Base-by-base conservation (phyloP, 2,797 vertebrate genomes). In the Galagoides demidoff region DNA sequence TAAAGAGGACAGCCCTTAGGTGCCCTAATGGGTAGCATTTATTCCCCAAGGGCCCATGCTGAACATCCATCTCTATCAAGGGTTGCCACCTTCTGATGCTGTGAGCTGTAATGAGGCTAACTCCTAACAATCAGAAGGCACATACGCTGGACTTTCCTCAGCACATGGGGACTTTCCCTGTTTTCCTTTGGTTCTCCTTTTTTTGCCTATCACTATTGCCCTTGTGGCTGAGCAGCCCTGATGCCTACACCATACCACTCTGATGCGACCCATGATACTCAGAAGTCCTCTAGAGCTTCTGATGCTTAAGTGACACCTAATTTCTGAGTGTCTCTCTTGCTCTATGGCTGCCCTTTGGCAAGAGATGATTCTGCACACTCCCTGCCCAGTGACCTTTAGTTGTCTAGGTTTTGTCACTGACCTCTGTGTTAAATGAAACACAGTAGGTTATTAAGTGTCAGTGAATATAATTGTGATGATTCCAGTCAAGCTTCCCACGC, bases 381-480 rank as follows among this genome's bases (percentile, higher is more conserved):
- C n/a, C 43, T 87, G 29, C 16, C 19, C 25, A 78, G 52, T 85
- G 31, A 82, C 57, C 79, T 27, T 13, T 88, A 83, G 76, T 34
- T 92, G 17, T 4, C 55, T 52, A 93, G 70, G 57, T 63, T 92
- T 27, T 90, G 64, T 11, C 61, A 85, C 31, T 27, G 74, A 85
- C 64, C 31, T 90, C 78, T 85, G 64, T 95, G 59, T 95, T 91
- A 91, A 89, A 90, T 87, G 66, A 91, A 55, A 61, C 52, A 82
- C 7, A 71, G 39, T 91, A 95, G 64, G 39, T 91, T 85, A 63
- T 22, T 22, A 73, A 61, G 70, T 77, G 23, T 94, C 64, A 88
- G 37, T 76, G 19, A 93, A 83, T 81, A 59, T n/a, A 66, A 91
- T n/a, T 89, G 61, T 74, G n/a, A 64, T 79, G 23, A 85, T 70